phyloP scores from a whole-genome alignment of 2,888 invertebrate genomes.

The Notodonta ziczac region DNA sequence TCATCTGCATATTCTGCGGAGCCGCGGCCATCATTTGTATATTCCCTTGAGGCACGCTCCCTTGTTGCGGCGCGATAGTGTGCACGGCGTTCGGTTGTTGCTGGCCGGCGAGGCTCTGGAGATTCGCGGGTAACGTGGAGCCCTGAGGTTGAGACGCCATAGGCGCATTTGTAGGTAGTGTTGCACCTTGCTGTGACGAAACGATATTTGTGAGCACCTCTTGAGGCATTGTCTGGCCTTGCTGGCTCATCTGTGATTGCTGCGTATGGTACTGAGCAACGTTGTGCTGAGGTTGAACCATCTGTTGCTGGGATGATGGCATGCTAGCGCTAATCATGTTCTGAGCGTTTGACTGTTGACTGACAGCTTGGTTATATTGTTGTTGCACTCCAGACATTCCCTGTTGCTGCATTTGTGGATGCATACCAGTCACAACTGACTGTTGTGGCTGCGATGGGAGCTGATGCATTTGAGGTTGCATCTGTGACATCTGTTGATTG shows the following conservation, averaged over 20 bases:
- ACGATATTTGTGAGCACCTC: slow-evolving; percentile 80
- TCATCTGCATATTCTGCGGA: slow-evolving; percentile 82
- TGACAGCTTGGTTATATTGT: slow-evolving; percentile 81
- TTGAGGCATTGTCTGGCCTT: slow-evolving; percentile 78
- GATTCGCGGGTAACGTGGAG: slow-evolving; percentile 85
- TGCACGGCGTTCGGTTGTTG: slow-evolving; percentile 77
- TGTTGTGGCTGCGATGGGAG: slow-evolving; percentile 79
- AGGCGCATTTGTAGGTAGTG: slow-evolving; percentile 72
- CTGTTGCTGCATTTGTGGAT: slow-evolving; percentile 80
- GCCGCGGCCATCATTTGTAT: slow-evolving; percentile 84
- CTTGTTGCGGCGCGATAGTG: slow-evolving; percentile 78
- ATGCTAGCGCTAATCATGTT: slow-evolving; percentile 76
- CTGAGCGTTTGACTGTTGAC: slow-evolving; percentile 75
- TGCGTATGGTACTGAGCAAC: slow-evolving; percentile 81
- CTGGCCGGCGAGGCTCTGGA: slow-evolving; percentile 79
- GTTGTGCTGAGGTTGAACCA: slow-evolving; percentile 79
- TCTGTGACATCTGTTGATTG: slow-evolving; percentile 80
- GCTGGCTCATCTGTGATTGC: slow-evolving; percentile 77
- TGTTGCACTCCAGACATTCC: slow-evolving; percentile 79
- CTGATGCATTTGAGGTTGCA: slow-evolving; percentile 82
- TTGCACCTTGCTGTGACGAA: slow-evolving; percentile 79
- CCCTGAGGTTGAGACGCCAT: slow-evolving; percentile 82
- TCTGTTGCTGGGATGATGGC: slow-evolving; percentile 76
- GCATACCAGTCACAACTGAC: slow-evolving; percentile 79
- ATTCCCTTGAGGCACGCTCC: slow-evolving; percentile 84